Base-by-base conservation (phyloP, 1,140 invertebrate species). In the Whitmania pigra region DNA sequence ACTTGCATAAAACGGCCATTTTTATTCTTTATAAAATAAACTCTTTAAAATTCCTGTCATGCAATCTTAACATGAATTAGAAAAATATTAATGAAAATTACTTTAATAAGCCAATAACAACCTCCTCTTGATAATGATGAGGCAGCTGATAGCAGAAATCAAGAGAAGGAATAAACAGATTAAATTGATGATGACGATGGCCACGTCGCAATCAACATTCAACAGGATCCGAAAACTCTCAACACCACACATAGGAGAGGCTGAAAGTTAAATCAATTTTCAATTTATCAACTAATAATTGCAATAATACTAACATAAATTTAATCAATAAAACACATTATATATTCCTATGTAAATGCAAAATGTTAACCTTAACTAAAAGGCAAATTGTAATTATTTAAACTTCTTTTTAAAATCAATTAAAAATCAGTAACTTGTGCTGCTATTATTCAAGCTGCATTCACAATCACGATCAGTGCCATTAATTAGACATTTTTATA, bases 161-260 rank as follows among this genome's bases (percentile, higher is more conserved):
- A 86, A 82, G 36, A 89, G 82, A 0, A 87, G 76, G 27, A 84
- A 80, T 70, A 90, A 87, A 0, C 88, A 86, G 11, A 90, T 81
- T 1, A 89, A 80, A 74, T 89, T 90, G 15, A 88, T 85, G 17
- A 89, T 82, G 0, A 89, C 83, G 31, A 90, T 86, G 0, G 89
- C 88, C 1, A 86, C 84, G 75, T 88, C 86, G 82, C 92, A 95
- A 13, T 83, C 84, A 0, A 88, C 86, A 72, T 86, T 81, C 6
- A 93, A 82, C 0, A 86, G 74, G 36, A 85, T 83, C 0, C 89
- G 87, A 17, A 93, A 79, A 3, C 83, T 78, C n/a, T 88, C 84
- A 78, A 80, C 88, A 0, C 86, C 80, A 79, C 91, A 93, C 40
- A 76, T 77, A 4, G 78, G 76, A 0, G 84, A 82, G 29, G 84